A percentile compares a stretch with the other conserved stretches of the same genome.
phyloP scores from a whole-genome alignment of 2,113 vertebrate genomes.

The Lagenorhynchus albirostris region DNA sequence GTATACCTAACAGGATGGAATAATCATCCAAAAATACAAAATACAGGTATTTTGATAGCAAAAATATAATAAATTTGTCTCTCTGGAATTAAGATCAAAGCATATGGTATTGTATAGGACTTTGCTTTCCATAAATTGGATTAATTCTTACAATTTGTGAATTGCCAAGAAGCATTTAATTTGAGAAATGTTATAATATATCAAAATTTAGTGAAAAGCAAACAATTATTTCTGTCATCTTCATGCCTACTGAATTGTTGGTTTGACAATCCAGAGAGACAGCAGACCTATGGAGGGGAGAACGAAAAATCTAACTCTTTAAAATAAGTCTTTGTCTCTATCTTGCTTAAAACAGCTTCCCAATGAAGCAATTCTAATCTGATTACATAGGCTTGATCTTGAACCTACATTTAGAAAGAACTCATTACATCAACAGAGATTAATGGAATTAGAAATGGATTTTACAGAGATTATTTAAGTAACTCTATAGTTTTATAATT shows the following conservation, averaged over 20 bases:
- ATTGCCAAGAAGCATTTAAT: not conserved
- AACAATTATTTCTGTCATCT: not conserved
- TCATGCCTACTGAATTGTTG: not conserved
- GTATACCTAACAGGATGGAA: not conserved
- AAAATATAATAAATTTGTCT: not conserved
- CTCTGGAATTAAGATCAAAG: not conserved
- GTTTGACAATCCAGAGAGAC: not conserved
- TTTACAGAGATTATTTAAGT: conserved; percentile 28
- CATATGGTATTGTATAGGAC: not conserved
- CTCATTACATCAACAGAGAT: conserved; percentile 32
- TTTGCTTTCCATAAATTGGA: not conserved
- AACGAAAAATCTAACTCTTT: not conserved
- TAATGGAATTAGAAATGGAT: conserved; percentile 42
- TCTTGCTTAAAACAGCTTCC: not conserved
- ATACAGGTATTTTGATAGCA: not conserved
- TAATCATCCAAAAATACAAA: not conserved
- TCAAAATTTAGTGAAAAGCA: not conserved
- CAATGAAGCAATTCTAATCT: conserved; percentile 9
- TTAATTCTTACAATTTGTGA: not conserved
- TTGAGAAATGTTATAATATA: not conserved
- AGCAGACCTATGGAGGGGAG: not conserved
- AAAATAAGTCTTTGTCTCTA: conserved; percentile 18
- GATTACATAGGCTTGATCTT: not conserved
- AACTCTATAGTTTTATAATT: conserved; percentile 25
- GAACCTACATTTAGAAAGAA: conserved; percentile 14